Evolutionary conservation across 2,113 vertebrate species (phyloP).

Genomic region (Elgaria multicarinata): DNA sequence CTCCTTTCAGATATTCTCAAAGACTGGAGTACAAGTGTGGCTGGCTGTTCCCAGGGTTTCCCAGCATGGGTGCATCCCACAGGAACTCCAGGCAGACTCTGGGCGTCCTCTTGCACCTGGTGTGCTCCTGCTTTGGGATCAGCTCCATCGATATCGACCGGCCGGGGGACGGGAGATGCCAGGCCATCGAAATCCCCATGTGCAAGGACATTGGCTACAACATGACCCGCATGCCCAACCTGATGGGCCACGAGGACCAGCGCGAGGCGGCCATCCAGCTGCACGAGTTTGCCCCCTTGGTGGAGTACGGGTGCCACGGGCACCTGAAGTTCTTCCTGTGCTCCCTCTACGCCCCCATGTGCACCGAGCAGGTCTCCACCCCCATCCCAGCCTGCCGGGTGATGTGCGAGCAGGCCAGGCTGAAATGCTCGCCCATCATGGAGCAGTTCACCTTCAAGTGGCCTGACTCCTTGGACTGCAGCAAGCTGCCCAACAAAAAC

Average conservation of each 20-base stretch:
- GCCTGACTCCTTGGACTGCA: constrained; percentile 95
- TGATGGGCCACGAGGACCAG: constrained; percentile 91
- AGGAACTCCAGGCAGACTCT: background rate
- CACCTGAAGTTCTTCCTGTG: constrained; percentile 97
- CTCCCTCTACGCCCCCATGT: constrained; percentile 97
- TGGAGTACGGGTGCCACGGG: constrained; percentile 90
- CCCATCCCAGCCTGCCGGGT: constrained; percentile 95
- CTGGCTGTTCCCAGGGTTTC: background rate
- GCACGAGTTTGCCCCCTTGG: constrained; percentile 91
- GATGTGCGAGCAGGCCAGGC: constrained; percentile 96
- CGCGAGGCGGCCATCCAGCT: constrained; percentile 90
- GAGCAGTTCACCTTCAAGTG: constrained; percentile 94
- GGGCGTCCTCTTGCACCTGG: constrained; percentile 56
- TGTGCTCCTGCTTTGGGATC: constrained; percentile 79
- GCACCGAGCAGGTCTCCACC: constrained; percentile 96
- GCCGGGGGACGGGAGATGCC: constrained; percentile 90
- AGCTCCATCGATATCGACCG: constrained; percentile 92
- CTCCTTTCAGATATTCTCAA: background rate
- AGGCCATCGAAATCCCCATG: constrained; percentile 92
- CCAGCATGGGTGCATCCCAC: background rate
- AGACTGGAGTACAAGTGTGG: fast-evolving
- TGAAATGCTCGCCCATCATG: constrained; percentile 94
- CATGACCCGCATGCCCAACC: constrained; percentile 93
- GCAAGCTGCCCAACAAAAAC: constrained; percentile 93
- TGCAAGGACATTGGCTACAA: constrained; percentile 99